Conservation (phyloP, 2,888 invertebrate species). For the Pammene aurita region DNA sequence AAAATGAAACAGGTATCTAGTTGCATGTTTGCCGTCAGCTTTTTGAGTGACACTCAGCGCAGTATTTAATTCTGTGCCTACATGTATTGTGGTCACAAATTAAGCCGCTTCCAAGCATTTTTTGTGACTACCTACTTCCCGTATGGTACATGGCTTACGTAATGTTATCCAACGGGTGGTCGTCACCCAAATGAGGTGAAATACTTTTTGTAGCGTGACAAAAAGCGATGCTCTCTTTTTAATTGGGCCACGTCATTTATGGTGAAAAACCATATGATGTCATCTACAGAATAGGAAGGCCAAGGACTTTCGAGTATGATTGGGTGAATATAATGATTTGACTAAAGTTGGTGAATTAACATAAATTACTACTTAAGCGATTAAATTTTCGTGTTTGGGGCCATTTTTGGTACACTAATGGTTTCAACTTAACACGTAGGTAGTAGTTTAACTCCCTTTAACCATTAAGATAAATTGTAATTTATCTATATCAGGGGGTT, state of each 20-base stretch:
- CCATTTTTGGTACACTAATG: background rate
- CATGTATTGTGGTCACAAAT: constrained; percentile 18
- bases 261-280: constrained; percentile 39
- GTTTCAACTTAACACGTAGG: background rate
- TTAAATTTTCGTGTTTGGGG: background rate
- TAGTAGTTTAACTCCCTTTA: too few relatives aligned
- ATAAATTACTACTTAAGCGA: constrained; percentile 10
- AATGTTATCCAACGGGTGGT: constrained; percentile 38
- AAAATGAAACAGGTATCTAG: too few relatives aligned
- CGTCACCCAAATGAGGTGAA: constrained; percentile 33
- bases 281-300: constrained; percentile 23
- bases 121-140: constrained; percentile 33
- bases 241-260: constrained; percentile 37
- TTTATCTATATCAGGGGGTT: too few relatives aligned
- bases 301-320: constrained; percentile 11
- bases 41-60: background rate
- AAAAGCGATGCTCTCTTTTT: constrained; percentile 41
- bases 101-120: constrained; percentile 25
- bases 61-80: background rate
- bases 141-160: constrained; percentile 29
- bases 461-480: too few relatives aligned
- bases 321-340: constrained; percentile 6
- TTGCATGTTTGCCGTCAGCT: too few relatives aligned
- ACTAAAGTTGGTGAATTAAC: constrained; percentile 6
- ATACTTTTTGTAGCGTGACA: constrained; percentile 34